Percentiles rank a stretch among this genome's conserved stretches.
Evolutionary conservation across 1,140 invertebrate species (phyloP).

Genomic region (Metopolophium dirhodum): DNA sequence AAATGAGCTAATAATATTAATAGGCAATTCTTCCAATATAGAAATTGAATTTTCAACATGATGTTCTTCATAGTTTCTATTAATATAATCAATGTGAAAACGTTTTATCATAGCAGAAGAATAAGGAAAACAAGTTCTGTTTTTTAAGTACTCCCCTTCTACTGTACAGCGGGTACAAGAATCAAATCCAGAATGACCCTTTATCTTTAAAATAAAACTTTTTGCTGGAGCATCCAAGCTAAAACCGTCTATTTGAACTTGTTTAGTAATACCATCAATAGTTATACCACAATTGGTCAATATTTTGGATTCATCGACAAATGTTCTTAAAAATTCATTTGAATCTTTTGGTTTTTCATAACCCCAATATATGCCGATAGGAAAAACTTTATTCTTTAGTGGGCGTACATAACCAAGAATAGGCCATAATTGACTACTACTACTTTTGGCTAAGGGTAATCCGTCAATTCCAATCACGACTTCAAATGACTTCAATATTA

Average conservation of each 20-base stretch:
- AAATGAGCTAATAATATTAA: neutral
- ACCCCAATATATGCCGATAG: neutral
- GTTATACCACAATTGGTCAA: neutral
- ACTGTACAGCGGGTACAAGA: too few relatives aligned
- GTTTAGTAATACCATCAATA: neutral
- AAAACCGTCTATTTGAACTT: neutral
- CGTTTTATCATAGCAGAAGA: neutral
- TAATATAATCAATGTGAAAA: neutral
- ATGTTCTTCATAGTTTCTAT: neutral
- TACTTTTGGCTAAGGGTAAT: neutral
- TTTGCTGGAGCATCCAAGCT: neutral
- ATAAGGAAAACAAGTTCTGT: neutral
- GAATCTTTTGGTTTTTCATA: neutral
- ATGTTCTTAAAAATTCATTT: neutral
- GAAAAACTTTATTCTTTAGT: neutral
- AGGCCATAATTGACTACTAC: neutral
- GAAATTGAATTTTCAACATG: neutral
- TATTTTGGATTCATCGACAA: neutral
- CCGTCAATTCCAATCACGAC: neutral
- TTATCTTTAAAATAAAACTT: neutral
- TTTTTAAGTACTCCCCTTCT: neutral
- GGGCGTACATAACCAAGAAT: neutral
- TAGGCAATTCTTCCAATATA: neutral
- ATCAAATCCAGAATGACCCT: neutral
- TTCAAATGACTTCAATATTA: neutral